These are phyloP conservation scores for Venusia cambrica DNA, from an alignment of 2,888 invertebrate genomes.

Conservation along the genomic window DNA sequence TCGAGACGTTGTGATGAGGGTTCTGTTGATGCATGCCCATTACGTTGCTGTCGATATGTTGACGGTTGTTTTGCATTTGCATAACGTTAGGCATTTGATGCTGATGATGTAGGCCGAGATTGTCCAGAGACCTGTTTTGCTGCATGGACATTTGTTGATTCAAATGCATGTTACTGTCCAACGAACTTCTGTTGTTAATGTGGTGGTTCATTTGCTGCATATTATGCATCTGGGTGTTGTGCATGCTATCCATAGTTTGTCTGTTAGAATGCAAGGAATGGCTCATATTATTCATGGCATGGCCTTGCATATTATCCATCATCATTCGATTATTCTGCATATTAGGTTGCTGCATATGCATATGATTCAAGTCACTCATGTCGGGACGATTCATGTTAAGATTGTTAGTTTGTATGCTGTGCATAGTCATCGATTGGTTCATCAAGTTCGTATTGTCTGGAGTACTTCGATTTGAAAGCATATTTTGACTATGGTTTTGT, in stretches of 20 bases:
- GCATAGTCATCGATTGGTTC: constrained; percentile 69
- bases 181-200: constrained; percentile 57
- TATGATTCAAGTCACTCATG: constrained; percentile 63
- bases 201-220: constrained; percentile 74
- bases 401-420: constrained; percentile 56
- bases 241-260: constrained; percentile 61
- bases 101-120: constrained; percentile 64
- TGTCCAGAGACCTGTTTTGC: constrained; percentile 68
- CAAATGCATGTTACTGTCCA: constrained; percentile 67
- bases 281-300: constrained; percentile 59
- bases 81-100: constrained; percentile 72
- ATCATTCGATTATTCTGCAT: constrained; percentile 73
- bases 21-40: constrained; percentile 70
- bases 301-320: constrained; percentile 69
- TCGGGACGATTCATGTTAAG: constrained; percentile 62
- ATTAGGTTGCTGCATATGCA: constrained; percentile 70
- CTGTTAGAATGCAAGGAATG: constrained; percentile 69
- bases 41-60: constrained; percentile 63
- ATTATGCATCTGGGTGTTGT: constrained; percentile 64
- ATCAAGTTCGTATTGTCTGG: constrained; percentile 60
- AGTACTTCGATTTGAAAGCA: constrained; percentile 61
- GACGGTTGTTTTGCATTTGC: constrained; percentile 69
- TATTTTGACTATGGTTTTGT: constrained; percentile 60
- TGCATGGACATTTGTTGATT: constrained; percentile 69
- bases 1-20: constrained; percentile 38